Base-by-base conservation (phyloP, 2,797 vertebrate species). In the Australoheros facetus region DNA sequence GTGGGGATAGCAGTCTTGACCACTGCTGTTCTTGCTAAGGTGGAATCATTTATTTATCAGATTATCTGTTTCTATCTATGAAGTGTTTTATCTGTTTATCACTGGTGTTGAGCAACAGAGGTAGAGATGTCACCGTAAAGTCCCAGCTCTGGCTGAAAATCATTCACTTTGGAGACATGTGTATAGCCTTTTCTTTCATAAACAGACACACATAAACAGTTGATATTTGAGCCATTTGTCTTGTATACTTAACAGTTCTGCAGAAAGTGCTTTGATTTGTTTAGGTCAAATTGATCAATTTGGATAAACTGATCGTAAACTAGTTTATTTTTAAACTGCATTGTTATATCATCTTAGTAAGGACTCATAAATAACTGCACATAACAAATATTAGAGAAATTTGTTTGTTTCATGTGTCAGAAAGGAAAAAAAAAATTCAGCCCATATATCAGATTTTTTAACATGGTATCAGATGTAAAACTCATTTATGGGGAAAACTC, bases 21-120 rank as follows among this genome's bases (percentile, higher is more conserved):
- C 77, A 89, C 86, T 48, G 95, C 94, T 5, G 73, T 96, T 28
- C 0, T 96, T 39, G 90, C 95, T 39, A 96, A 96, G 96, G 96
- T 96, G 86, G 19, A 80, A 77, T 39, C n/a, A 17, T 58, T 30
- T 3, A 0, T 62, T n/a, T 39, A 1, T 39, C 34, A 7, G 14
- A 37, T 42, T 7, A 11, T 51, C 17, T 39, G 10, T 48, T n/a
- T 48, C 21, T 4, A 30, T 55, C 12, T 45, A 30, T 56, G 17
- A 76, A 28, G 3, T 7, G 45, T 23, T 70, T 69, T 32, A 28
- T 7, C 23, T 51, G 10, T 37, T 74, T 26, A 26, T 69, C 26
- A 51, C 5, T 58, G 2, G 3, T 45, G 21, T 56, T 59, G 7
- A 30, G 53, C 28, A 16, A n/a, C 16, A 30, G 4, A 48, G 5